Base-by-base conservation (phyloP, 2,888 invertebrate species). In the Morpho helenor region DNA sequence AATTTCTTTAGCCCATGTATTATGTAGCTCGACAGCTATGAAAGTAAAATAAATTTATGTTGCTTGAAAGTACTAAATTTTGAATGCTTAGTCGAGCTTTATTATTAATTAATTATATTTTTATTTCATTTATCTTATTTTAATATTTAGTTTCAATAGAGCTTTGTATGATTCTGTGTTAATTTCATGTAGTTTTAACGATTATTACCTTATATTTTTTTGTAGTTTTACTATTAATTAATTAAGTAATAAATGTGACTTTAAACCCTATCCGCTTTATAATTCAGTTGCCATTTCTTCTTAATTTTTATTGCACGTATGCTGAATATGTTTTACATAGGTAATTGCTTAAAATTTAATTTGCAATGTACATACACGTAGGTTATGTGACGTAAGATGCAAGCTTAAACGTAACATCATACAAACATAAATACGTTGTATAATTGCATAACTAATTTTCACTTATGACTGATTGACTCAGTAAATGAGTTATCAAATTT, bases 241-340 rank as follows among this genome's bases (percentile, higher is more conserved):
- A 74, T 75, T 64, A 68, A 80, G 75, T 90, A 89, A 89, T 88
- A 87, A 88, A 87, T 90, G 89, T 90, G 88, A 90, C 90, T 89
- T 76, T 87, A 78, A 74, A 71, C 77, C 66, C 59, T 62, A 66
- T 66, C 44, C 65, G 70, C 69, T 75, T 73, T 68, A 68, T 57
- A 60, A 22, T 67, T 68, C 9, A 66, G 52, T 67, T 57, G 49
- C 42, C 4, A 9, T 62, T 69, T 66, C 62, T 59, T 60, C 64
- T 43, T 54, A 59, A 56, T 48, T 57, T 49, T 44, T 44, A 23
- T 22, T 52, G 8, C n/a, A 46, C 7, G 47, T 51, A 43, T 22
- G 16, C 22, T 43, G 42, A 9, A 43, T 43, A 43, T 9, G 8
- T 43, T 43, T 43, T 3, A 8, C 7, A 43, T 43, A 43, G 9